Evolutionary conservation across 2,797 vertebrate species (phyloP).

Genomic region (Onychomys torridus): DNA sequence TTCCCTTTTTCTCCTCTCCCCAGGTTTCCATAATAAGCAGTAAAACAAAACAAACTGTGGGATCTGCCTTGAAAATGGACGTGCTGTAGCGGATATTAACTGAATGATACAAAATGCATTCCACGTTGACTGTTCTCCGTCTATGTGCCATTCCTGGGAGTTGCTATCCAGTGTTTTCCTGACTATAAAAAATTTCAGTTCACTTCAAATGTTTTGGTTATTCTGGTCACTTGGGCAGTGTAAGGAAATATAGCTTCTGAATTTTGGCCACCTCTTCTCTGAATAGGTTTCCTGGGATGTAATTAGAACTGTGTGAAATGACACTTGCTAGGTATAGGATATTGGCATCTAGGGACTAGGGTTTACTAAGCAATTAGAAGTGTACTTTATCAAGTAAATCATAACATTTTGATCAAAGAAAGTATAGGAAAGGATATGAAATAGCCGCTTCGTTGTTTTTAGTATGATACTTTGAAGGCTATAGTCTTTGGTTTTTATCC

Average conservation of each 20-base stretch:
- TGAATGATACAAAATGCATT: conserved; percentile 83
- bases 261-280: conserved; percentile 41
- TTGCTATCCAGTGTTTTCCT: conserved; percentile 70
- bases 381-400: conserved; percentile 52
- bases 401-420: neutral
- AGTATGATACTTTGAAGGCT: conserved; percentile 42
- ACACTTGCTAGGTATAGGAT: conserved; percentile 66
- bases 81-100: conserved; percentile 84
- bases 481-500: conserved; percentile 38
- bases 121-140: conserved; percentile 21
- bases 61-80: conserved; percentile 84
- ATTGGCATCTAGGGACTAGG: conserved; percentile 55
- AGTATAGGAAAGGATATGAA: conserved; percentile 55
- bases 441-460: neutral
- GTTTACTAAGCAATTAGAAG: conserved; percentile 62
- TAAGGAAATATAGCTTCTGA: conserved; percentile 78
- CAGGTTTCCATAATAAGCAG: conserved; percentile 95
- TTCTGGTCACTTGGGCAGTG: conserved; percentile 80
- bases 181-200: conserved; percentile 76
- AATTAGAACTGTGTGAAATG: conserved; percentile 29
- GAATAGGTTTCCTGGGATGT: neutral
- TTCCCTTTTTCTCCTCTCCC: conserved; percentile 68
- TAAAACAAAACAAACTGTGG: conserved; percentile 85
- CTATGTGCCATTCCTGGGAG: conserved; percentile 67
- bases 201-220: conserved; percentile 66